phyloP scores from a whole-genome alignment of 2,888 invertebrate species.

The Netelia fuscicornis region DNA sequence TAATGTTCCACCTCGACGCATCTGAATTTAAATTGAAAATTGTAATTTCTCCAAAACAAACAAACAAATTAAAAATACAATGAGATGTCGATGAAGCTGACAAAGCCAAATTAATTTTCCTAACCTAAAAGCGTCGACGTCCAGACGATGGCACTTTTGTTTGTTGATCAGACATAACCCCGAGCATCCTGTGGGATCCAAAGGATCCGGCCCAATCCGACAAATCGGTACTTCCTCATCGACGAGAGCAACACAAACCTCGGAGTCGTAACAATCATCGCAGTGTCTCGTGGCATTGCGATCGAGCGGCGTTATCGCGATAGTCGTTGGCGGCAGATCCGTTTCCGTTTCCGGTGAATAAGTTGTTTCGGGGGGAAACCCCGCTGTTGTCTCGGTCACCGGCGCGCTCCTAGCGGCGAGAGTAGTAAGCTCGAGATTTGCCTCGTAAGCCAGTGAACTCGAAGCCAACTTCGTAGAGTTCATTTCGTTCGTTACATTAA shows the following conservation, averaged over 20 bases:
- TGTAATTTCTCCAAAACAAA: conserved; percentile 29
- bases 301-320: conserved; percentile 6
- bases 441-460: conserved; percentile 36
- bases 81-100: not conserved
- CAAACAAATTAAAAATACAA: not conserved
- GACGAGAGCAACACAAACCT: conserved; percentile 89
- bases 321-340: conserved; percentile 24
- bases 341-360: conserved; percentile 58
- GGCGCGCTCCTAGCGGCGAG: conserved; percentile 51
- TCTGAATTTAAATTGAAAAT: conserved; percentile 80
- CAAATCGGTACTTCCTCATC: conserved; percentile 88
- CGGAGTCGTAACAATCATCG: conserved; percentile 81
- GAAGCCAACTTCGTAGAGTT: conserved; percentile 34
- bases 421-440: conserved; percentile 49
- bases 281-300: conserved; percentile 76
- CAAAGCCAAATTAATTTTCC: not conserved
- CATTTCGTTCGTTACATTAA: conserved; percentile 68
- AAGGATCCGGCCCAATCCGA: conserved; percentile 85
- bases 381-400: conserved; percentile 47
- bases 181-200: conserved; percentile 87
- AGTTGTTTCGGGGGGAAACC: conserved; percentile 36
- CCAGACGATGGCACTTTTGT: conserved; percentile 84
- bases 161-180: conserved; percentile 83
- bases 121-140: conserved; percentile 83
- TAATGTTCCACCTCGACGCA: conserved; percentile 86